These are phyloP conservation scores for Helarctos malayanus DNA, from an alignment of 2,797 vertebrate genomes.

Conservation along the genomic window DNA sequence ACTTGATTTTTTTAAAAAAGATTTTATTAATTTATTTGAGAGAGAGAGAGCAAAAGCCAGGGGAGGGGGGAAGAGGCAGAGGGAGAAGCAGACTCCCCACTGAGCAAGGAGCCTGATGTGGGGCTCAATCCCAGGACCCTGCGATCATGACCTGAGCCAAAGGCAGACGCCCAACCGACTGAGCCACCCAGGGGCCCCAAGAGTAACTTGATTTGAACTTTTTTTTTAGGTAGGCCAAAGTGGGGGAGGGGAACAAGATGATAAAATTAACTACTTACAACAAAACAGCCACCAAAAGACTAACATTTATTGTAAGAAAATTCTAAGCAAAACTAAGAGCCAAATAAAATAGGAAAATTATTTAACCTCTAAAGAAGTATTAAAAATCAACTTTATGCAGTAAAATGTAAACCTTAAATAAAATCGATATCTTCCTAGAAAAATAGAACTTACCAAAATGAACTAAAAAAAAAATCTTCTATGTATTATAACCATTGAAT, in stretches of 20 bases:
- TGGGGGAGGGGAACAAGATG: neutral
- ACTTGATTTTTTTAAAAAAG: neutral
- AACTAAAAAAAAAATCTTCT: neutral
- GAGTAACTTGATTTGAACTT: neutral
- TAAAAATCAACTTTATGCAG: conserved; percentile 1
- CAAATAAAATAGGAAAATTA: conserved; percentile 36
- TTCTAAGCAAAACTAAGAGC: conserved; percentile 13
- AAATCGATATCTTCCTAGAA: neutral
- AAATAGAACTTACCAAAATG: neutral
- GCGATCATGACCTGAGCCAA: too few relatives aligned
- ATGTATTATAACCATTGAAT: neutral
- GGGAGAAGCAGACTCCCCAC: too few relatives aligned
- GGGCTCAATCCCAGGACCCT: too few relatives aligned
- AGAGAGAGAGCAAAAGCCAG: too few relatives aligned
- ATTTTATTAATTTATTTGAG: too few relatives aligned
- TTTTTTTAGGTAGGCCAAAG: neutral
- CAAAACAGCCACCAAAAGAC: neutral
- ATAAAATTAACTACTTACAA: neutral
- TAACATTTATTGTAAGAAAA: neutral
- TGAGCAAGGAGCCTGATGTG: too few relatives aligned
- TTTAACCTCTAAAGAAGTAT: conserved; percentile 1
- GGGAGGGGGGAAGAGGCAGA: too few relatives aligned
- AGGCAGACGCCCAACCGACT: too few relatives aligned
- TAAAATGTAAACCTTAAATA: neutral
- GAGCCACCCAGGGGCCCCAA: too few relatives aligned